These are phyloP conservation scores for Neomicropteryx cornuta DNA, from an alignment of 1,140 invertebrate species.

Conservation along the genomic window DNA sequence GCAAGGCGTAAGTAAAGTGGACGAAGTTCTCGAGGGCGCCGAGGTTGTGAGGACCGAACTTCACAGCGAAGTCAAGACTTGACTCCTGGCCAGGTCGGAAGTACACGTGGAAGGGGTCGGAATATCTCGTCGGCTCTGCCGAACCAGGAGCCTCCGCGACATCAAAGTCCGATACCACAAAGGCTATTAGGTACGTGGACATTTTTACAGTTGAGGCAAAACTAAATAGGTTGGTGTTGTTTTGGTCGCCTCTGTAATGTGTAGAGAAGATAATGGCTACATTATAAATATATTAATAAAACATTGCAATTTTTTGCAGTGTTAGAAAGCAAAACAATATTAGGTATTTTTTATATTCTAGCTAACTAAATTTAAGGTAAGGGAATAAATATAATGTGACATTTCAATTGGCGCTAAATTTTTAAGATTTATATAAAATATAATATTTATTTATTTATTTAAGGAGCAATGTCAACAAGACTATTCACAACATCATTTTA, in stretches of 20 bases:
- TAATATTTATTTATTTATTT: no score
- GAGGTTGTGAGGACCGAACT: slow-evolving; percentile 41
- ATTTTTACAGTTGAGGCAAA: slow-evolving; percentile 47
- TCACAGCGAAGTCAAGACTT: slow-evolving; percentile 44
- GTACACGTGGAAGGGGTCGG: slow-evolving; percentile 44
- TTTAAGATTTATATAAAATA: no score
- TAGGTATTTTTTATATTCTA: no score
- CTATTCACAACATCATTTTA: no score
- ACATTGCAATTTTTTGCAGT: no score
- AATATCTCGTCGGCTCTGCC: slow-evolving; percentile 18
- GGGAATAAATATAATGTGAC: no score
- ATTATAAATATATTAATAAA: no score
- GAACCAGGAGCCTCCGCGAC: slow-evolving; percentile 25
- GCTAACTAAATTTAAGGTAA: no score
- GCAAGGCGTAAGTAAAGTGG: slow-evolving; percentile 32
- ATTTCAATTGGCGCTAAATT: no score
- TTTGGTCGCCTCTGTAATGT: slow-evolving; percentile 6
- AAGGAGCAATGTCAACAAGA: no score
- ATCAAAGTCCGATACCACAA: slow-evolving; percentile 60
- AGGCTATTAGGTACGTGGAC: slow-evolving; percentile 67
- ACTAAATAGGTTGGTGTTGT: slow-evolving; percentile 38
- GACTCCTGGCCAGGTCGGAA: slow-evolving; percentile 51
- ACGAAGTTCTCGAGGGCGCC: slow-evolving; percentile 39
- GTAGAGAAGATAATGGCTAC: no score
- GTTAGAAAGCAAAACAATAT: no score